phyloP scores from a whole-genome alignment of 2,113 vertebrate species.

The Pipa parva region DNA sequence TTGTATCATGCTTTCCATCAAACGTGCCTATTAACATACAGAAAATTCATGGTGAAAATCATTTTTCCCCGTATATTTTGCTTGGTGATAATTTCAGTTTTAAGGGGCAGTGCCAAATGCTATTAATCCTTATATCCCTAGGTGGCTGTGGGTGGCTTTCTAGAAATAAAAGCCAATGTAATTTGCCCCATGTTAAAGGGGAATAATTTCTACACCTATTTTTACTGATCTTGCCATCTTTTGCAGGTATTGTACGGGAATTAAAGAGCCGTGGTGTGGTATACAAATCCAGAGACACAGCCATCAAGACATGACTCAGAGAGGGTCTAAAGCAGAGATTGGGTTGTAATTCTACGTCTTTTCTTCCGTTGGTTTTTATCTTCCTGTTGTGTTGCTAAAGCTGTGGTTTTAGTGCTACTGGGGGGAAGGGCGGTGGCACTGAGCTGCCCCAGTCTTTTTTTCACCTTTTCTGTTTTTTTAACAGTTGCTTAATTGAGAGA shows the following conservation, averaged over 20 bases:
- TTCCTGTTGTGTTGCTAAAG: conserved; percentile 39
- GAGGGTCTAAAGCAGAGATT: conserved; percentile 32
- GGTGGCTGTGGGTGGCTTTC: too few relatives aligned
- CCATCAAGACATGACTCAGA: conserved; percentile 81
- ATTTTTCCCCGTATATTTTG: too few relatives aligned
- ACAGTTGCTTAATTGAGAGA: background rate
- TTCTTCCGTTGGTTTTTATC: conserved; percentile 40
- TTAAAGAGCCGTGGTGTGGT: conserved; percentile 95
- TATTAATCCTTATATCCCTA: too few relatives aligned
- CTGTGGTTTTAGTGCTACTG: conserved; percentile 28
- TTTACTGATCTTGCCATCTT: too few relatives aligned
- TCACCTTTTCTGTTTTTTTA: background rate
- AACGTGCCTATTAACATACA: too few relatives aligned
- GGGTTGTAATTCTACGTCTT: conserved; percentile 27
- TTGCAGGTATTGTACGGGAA: conserved; percentile 88
- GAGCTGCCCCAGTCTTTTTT: background rate
- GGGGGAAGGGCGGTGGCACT: conserved; percentile 16
- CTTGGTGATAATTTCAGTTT: too few relatives aligned
- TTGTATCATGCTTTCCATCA: too few relatives aligned
- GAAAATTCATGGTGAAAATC: too few relatives aligned
- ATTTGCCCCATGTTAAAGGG: too few relatives aligned
- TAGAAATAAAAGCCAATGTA: too few relatives aligned
- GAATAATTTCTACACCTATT: too few relatives aligned
- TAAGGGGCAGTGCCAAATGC: too few relatives aligned
- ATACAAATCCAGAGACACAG: conserved; percentile 96